Conservation (phyloP, 2,888 invertebrate genomes). For the Cyrtodaria siliqua region DNA sequence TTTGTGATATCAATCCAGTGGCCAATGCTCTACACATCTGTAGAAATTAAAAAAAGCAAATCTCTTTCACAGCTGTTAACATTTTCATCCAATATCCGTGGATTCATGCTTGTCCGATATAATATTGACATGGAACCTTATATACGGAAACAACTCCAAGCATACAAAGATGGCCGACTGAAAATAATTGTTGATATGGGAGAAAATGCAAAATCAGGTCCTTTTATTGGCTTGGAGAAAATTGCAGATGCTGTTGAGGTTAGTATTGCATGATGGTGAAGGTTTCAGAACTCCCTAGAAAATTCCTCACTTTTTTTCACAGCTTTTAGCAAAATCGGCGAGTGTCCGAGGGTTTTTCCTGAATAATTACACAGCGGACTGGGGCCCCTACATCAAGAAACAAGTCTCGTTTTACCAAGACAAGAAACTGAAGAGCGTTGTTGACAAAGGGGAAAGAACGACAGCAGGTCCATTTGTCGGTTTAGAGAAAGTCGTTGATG, state of each 20-base stretch:
- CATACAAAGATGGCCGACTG: not conserved
- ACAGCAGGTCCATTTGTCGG: constrained; percentile 76
- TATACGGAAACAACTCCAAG: not conserved
- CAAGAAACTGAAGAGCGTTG: constrained; percentile 73
- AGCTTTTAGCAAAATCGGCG: constrained; percentile 80
- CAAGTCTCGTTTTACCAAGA: constrained; percentile 66
- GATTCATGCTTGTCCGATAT: too few species aligned
- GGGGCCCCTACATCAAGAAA: constrained; percentile 67
- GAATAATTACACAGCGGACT: constrained; percentile 70
- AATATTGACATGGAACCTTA: constrained; percentile 1
- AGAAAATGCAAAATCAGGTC: constrained; percentile 33
- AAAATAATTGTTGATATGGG: not conserved
- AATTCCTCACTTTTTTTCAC: constrained; percentile 29
- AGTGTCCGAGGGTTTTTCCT: constrained; percentile 82
- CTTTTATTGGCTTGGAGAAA: constrained; percentile 78
- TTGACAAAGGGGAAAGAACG: constrained; percentile 75
- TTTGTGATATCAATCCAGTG: too few species aligned
- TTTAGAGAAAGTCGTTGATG: constrained; percentile 77
- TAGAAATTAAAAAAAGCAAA: too few species aligned
- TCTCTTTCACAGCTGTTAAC: too few species aligned
- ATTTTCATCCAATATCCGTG: too few species aligned
- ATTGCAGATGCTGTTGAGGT: constrained; percentile 80
- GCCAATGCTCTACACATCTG: too few species aligned
- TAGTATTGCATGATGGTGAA: too few species aligned
- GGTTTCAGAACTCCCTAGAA: too few species aligned